These are phyloP conservation scores for Notothenia coriiceps DNA, from an alignment of 2,113 vertebrate species.

Conservation along the genomic window DNA sequence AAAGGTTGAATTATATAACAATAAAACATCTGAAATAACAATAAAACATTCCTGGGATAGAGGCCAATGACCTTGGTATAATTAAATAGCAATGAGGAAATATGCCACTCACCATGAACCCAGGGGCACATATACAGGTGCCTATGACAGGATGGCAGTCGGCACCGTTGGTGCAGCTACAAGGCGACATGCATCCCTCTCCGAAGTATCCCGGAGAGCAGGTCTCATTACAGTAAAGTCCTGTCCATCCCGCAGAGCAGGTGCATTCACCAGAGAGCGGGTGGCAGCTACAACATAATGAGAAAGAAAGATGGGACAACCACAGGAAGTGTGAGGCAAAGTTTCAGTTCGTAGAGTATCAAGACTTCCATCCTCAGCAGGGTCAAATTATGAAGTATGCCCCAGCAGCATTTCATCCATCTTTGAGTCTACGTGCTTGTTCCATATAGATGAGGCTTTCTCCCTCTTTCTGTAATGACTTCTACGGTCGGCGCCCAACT, in stretches of 20 bases:
- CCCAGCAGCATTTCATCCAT: slow-evolving; percentile 67
- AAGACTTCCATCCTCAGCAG: slow-evolving; percentile 55
- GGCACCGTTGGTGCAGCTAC: slow-evolving; percentile 92
- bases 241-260: slow-evolving; percentile 94
- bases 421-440: slow-evolving; percentile 48
- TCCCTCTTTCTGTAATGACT: slow-evolving; percentile 80
- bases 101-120: slow-evolving; percentile 89
- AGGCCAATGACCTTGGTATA: neutral
- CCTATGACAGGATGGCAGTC: slow-evolving; percentile 94
- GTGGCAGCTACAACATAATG: slow-evolving; percentile 89
- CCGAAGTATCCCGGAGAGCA: slow-evolving; percentile 92
- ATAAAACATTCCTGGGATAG: neutral
- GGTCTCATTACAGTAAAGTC: slow-evolving; percentile 95
- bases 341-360: slow-evolving; percentile 51
- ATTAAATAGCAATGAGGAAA: slow-evolving; percentile 16
- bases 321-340: slow-evolving; percentile 38
- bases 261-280: slow-evolving; percentile 95
- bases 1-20: slow-evolving; percentile 30
- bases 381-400: slow-evolving; percentile 63
- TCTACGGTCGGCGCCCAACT: slow-evolving; percentile 63
- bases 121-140: slow-evolving; percentile 90
- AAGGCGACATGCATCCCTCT: slow-evolving; percentile 88
- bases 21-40: slow-evolving; percentile 5
- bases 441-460: slow-evolving; percentile 75
- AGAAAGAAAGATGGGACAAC: slow-evolving; percentile 55